These are phyloP conservation scores for Andrena marginata DNA, from an alignment of 2,888 invertebrate species.

Conservation along the genomic window DNA sequence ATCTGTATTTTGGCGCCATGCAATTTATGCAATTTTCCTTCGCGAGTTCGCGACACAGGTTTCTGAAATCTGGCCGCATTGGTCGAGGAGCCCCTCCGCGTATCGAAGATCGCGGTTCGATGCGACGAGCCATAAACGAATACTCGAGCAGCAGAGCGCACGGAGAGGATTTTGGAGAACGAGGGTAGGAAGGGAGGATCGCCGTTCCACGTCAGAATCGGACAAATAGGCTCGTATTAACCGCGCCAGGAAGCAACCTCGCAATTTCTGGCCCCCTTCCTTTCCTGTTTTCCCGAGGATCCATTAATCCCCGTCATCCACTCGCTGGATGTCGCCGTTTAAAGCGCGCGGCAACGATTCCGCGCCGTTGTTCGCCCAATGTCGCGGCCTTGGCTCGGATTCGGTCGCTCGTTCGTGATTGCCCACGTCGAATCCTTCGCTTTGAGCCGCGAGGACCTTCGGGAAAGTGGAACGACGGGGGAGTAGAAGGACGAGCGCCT, in stretches of 20 bases:
- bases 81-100: too few species aligned
- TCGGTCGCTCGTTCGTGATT: background rate
- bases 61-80: too few species aligned
- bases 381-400: conserved; percentile 28
- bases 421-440: conserved; percentile 1
- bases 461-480: background rate
- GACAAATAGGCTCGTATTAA: background rate
- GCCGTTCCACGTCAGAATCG: background rate
- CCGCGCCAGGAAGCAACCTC: conserved; percentile 9
- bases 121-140: too few species aligned
- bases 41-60: too few species aligned
- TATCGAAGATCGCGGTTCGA: too few species aligned
- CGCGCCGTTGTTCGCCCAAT: conserved; percentile 7
- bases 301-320: conserved; percentile 20
- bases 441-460: background rate
- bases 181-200: too few species aligned
- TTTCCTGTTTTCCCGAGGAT: background rate
- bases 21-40: too few species aligned
- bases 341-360: background rate
- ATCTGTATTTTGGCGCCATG: too few species aligned
- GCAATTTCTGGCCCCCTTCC: conserved; percentile 12
- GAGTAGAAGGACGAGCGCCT: conserved; percentile 10
- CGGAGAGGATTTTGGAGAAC: too few species aligned
- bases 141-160: too few species aligned
- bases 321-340: background rate